A percentile compares a stretch with the other conserved stretches of the same genome.
phyloP scores from a whole-genome alignment of 1,140 invertebrate genomes.

The Cydia pomonella region DNA sequence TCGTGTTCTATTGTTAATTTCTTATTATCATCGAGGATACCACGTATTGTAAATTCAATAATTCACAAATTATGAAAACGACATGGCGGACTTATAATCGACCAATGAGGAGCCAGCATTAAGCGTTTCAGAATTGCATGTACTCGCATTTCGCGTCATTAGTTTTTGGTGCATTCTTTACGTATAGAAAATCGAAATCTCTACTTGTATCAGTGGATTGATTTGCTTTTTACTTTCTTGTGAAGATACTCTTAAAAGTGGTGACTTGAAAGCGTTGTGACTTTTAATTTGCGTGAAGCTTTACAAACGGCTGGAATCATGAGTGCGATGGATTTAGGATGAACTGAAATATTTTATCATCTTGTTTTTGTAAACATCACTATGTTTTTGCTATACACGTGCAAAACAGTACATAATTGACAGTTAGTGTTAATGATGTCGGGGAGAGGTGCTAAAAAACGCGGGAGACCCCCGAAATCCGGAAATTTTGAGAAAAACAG shows the following conservation, averaged over 20 bases:
- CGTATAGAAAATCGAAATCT: conserved; percentile 62
- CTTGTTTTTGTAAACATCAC: conserved; percentile 81
- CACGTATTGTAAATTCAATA: conserved; percentile 65
- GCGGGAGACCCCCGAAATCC: conserved; percentile 93
- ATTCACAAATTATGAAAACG: conserved; percentile 75
- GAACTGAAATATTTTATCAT: conserved; percentile 77
- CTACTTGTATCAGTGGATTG: conserved; percentile 54
- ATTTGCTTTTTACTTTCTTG: conserved; percentile 46
- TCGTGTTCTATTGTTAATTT: not conserved
- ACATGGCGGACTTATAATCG: conserved; percentile 83
- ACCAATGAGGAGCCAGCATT: conserved; percentile 83
- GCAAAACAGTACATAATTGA: conserved; percentile 78
- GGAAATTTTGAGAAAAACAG: conserved; percentile 90
- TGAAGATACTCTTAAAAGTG: conserved; percentile 47
- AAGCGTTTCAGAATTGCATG: conserved; percentile 81
- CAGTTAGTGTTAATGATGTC: conserved; percentile 85
- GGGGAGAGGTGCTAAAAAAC: conserved; percentile 90
- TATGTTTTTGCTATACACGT: conserved; percentile 81
- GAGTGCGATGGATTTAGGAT: conserved; percentile 77
- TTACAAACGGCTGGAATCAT: conserved; percentile 63
- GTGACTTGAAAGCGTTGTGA: conserved; percentile 51
- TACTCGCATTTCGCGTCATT: conserved; percentile 83
- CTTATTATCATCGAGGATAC: not conserved
- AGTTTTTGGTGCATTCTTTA: conserved; percentile 81
- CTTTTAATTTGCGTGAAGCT: conserved; percentile 50